Conservation (phyloP, 2,888 invertebrate genomes). For the Parascotia fuliginaria region DNA sequence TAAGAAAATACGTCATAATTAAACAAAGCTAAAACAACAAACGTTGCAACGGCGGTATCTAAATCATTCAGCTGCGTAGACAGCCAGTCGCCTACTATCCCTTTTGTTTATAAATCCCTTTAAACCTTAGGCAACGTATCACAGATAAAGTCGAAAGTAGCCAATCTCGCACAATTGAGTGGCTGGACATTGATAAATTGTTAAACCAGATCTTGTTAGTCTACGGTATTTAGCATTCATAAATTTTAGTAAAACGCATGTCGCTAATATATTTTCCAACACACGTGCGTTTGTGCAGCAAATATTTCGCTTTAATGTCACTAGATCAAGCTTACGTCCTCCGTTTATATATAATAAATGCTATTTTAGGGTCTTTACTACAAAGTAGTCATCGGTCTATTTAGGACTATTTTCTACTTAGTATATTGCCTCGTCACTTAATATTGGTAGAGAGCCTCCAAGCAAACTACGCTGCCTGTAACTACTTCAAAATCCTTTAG, state of each 20-base stretch:
- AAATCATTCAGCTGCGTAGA: constrained; percentile 40
- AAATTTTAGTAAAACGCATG: constrained; percentile 44
- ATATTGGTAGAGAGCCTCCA: no score
- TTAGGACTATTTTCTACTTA: no score
- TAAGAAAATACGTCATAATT: constrained; percentile 10
- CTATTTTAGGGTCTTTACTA: not conserved
- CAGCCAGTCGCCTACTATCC: constrained; percentile 43
- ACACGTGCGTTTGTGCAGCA: constrained; percentile 33
- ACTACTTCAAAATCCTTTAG: no score
- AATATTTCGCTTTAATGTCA: constrained; percentile 34
- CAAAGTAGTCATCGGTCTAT: no score
- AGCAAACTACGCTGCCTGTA: no score
- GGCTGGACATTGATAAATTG: constrained; percentile 50
- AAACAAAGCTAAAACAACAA: constrained; percentile 10
- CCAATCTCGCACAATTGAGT: constrained; percentile 45
- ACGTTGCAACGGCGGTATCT: constrained; percentile 26
- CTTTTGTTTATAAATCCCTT: constrained; percentile 45
- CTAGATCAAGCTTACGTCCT: constrained; percentile 22
- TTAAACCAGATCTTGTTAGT: constrained; percentile 44
- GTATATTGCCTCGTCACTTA: no score
- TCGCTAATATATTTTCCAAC: constrained; percentile 39
- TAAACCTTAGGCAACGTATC: constrained; percentile 45
- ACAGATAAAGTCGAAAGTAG: constrained; percentile 46
- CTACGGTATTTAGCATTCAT: constrained; percentile 48
- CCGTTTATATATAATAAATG: constrained; percentile 1